phyloP scores from a whole-genome alignment of 1,140 invertebrate species.

The Sminthurinus signatus region DNA sequence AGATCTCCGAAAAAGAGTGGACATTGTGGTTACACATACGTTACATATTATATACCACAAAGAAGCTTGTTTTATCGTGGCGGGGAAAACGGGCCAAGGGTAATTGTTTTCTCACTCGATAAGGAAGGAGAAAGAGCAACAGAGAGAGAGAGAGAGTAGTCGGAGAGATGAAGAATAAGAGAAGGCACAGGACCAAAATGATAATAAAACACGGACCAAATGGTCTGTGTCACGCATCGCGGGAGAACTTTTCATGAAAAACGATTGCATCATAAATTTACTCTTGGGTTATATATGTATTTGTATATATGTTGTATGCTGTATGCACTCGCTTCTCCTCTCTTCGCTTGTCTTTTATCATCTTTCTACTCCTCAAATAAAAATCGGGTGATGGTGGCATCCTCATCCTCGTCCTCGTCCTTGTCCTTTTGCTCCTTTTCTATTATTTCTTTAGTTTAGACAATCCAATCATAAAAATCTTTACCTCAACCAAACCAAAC shows the following conservation, averaged over 20 bases:
- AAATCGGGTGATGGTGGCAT: background rate
- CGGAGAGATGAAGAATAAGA: too few species aligned
- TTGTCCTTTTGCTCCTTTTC: background rate
- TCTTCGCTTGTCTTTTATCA: background rate
- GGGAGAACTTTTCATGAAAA: constrained; percentile 17
- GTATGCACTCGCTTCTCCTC: background rate
- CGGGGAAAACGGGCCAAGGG: background rate
- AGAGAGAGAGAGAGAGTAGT: too few species aligned
- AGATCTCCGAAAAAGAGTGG: too few species aligned
- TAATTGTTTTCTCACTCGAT: constrained; percentile 21
- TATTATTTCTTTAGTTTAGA: too few species aligned
- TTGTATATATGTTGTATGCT: too few species aligned
- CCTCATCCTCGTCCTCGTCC: background rate
- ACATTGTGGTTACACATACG: too few species aligned
- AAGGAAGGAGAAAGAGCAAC: too few species aligned
- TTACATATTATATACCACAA: too few species aligned
- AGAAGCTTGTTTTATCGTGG: constrained; percentile 3
- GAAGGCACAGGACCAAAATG: too few species aligned
- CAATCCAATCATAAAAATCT: constrained; percentile 10
- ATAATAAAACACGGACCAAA: constrained; percentile 20
- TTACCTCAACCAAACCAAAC: background rate
- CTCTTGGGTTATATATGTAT: too few species aligned
- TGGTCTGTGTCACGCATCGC: constrained; percentile 19
- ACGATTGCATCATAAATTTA: constrained; percentile 15
- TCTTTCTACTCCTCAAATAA: constrained; percentile 4